Conservation (phyloP, 2,113 vertebrate species). For the Esox niger region DNA sequence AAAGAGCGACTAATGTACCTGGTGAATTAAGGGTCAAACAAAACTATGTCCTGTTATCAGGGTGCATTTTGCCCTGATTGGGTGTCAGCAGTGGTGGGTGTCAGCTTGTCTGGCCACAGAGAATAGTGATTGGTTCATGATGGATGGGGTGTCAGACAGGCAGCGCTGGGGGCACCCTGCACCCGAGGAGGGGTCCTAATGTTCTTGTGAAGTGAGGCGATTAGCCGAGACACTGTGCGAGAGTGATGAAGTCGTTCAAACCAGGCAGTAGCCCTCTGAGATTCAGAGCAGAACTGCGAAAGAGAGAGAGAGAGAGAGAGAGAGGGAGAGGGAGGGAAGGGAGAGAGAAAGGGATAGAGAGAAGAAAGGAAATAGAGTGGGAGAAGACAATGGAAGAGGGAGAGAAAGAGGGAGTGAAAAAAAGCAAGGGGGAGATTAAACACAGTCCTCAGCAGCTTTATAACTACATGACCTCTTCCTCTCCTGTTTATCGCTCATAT, state of each 20-base stretch:
- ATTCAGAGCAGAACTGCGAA: slow-evolving; percentile 1
- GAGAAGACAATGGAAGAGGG: too few relatives aligned
- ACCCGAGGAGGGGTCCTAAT: not conserved
- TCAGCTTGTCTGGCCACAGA: too few relatives aligned
- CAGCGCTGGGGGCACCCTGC: slow-evolving; percentile 29
- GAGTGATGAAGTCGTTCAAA: not conserved
- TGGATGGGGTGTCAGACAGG: slow-evolving; percentile 52
- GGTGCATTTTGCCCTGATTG: too few relatives aligned
- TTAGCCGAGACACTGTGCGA: not conserved
- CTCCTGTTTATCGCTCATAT: slow-evolving; percentile 42
- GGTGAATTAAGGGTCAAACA: too few relatives aligned
- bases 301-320: too few relatives aligned
- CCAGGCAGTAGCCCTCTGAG: not conserved
- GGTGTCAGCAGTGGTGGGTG: too few relatives aligned
- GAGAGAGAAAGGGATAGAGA: too few relatives aligned
- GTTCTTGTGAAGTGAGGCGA: not conserved
- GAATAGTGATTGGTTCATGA: slow-evolving; percentile 22
- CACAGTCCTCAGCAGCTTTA: slow-evolving; percentile 1
- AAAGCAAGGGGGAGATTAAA: not conserved
- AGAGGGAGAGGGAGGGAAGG: too few relatives aligned
- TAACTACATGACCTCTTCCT: slow-evolving; percentile 33
- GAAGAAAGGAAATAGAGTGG: too few relatives aligned
- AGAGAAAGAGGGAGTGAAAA: not conserved
- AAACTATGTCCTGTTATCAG: too few relatives aligned
- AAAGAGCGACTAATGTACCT: too few relatives aligned